These are phyloP conservation scores for Rhinopomastus cyanomelas DNA, from an alignment of 2,113 vertebrate genomes.

Conservation along the genomic window DNA sequence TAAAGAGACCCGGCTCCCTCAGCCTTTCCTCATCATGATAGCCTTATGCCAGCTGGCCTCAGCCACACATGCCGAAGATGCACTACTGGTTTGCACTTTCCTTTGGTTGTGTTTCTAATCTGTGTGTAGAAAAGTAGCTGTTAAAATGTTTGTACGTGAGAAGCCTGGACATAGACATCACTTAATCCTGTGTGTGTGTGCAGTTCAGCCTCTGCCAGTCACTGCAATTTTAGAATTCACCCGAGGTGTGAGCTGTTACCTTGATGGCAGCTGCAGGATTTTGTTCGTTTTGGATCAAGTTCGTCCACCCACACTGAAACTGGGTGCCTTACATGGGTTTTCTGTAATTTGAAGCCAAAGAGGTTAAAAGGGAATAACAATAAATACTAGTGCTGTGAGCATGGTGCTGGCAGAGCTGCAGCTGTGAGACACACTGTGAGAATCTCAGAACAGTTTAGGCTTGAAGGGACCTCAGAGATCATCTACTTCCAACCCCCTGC, in stretches of 20 bases:
- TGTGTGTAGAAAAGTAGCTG: neutral
- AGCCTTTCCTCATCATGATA: too few species aligned
- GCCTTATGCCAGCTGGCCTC: neutral
- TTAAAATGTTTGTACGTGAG: neutral
- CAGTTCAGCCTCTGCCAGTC: neutral
- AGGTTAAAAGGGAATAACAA: neutral
- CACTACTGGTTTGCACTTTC: neutral
- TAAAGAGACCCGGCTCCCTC: too few species aligned
- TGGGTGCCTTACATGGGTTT: neutral
- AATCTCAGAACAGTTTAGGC: neutral
- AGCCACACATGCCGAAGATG: accelerated
- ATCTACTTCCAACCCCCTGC: too few species aligned
- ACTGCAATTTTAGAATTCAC: neutral
- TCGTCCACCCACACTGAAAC: neutral
- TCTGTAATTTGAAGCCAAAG: neutral
- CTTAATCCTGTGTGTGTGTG: neutral
- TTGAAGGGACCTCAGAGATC: too few species aligned
- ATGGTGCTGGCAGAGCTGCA: accelerated
- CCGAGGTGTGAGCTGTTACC: neutral
- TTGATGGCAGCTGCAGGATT: neutral
- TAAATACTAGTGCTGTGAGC: neutral
- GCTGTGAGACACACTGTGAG: accelerated
- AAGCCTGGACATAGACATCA: neutral
- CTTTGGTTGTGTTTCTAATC: neutral
- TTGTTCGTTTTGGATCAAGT: neutral